Percentiles rank a stretch among this genome's conserved stretches.
Conservation (phyloP, 2,888 invertebrate genomes). For the Lasioglossum villosulum region DNA sequence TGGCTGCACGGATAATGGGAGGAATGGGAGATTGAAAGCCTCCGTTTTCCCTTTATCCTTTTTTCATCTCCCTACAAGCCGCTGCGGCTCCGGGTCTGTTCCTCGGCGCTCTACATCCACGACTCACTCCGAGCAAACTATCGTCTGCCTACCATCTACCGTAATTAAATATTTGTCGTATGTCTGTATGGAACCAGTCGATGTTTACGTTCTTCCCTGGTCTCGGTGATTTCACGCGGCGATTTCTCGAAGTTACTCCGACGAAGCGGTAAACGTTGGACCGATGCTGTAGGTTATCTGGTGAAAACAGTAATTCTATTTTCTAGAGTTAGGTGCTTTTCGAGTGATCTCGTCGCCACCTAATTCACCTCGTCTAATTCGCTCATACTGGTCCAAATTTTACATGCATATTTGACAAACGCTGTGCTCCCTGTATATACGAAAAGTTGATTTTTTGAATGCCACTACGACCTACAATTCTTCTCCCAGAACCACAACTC, state of each 20-base stretch:
- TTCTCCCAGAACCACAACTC: neutral
- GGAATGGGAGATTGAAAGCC: conserved; percentile 72
- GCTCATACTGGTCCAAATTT: neutral
- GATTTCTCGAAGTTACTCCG: neutral
- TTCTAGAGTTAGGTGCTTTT: neutral
- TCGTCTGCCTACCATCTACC: conserved; percentile 15
- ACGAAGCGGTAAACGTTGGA: neutral
- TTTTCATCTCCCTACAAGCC: conserved; percentile 5
- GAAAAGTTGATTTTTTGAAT: neutral
- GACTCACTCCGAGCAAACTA: conserved; percentile 13
- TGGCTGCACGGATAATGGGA: conserved; percentile 68
- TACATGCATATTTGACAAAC: neutral
- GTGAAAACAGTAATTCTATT: neutral
- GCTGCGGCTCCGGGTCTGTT: neutral
- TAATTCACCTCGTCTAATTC: too few relatives aligned
- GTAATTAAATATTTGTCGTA: conserved; percentile 58
- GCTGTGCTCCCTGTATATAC: neutral
- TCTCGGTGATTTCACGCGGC: conserved; percentile 8
- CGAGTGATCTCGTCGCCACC: neutral
- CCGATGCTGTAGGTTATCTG: neutral
- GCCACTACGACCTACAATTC: neutral
- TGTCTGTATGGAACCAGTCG: conserved; percentile 19
- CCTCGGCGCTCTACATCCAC: conserved; percentile 26
- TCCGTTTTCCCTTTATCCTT: conserved; percentile 57
- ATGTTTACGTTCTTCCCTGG: conserved; percentile 21